A percentile compares a stretch with the other conserved stretches of the same genome.
Conservation (phyloP, 2,888 invertebrate genomes). For the Acleris emargana region DNA sequence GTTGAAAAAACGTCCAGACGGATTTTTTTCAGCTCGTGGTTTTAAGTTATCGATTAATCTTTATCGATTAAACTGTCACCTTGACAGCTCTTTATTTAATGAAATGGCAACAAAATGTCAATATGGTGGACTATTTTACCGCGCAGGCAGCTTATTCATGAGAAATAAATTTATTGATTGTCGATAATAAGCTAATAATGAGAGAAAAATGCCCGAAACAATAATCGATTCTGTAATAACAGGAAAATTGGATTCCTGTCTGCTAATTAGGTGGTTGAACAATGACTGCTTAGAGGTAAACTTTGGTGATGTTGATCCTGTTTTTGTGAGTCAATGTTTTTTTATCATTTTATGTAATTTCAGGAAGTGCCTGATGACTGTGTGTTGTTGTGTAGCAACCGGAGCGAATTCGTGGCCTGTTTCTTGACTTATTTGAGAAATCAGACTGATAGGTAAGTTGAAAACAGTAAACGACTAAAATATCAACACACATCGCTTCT, state of each 20-base stretch:
- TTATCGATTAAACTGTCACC: constrained; percentile 19
- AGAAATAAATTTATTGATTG: constrained; percentile 30
- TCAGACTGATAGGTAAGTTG: constrained; percentile 78
- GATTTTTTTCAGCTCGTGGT: no score
- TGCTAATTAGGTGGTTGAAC: constrained; percentile 76
- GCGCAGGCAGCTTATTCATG: constrained; percentile 33
- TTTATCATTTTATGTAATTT: constrained; percentile 46
- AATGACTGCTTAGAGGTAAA: constrained; percentile 69
- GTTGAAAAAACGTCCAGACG: no score
- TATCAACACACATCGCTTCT: not conserved
- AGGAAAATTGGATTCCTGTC: constrained; percentile 64
- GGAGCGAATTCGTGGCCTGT: constrained; percentile 82
- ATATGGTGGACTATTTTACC: constrained; percentile 33
- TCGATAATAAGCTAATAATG: constrained; percentile 10
- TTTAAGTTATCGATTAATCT: no score
- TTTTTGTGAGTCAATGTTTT: constrained; percentile 39
- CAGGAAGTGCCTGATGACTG: constrained; percentile 70
- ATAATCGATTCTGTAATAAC: constrained; percentile 76
- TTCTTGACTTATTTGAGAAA: constrained; percentile 82
- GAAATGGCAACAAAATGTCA: constrained; percentile 28
- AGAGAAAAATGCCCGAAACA: constrained; percentile 71
- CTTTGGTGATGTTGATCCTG: constrained; percentile 48
- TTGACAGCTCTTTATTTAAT: constrained; percentile 9
- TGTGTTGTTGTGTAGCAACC: constrained; percentile 65
- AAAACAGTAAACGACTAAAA: constrained; percentile 1